phyloP scores from a whole-genome alignment of 2,113 vertebrate genomes.

The Syrmaticus mikado region DNA sequence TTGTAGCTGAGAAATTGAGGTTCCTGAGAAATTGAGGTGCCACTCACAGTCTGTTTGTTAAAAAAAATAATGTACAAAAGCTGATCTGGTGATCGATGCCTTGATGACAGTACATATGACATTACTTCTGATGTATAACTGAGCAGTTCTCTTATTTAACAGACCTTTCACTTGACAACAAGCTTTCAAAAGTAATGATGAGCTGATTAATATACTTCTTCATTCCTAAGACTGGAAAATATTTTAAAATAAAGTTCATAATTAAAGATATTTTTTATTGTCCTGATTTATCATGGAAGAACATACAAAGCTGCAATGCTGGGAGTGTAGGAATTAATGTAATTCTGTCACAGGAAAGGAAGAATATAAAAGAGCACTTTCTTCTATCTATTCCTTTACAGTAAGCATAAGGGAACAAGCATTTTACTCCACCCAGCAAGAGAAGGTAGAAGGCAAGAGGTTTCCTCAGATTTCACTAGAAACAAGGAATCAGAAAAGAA shows the following conservation, averaged over 20 bases:
- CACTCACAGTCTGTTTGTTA: background rate
- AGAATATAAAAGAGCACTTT: background rate
- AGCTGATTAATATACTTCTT: background rate
- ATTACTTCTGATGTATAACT: background rate
- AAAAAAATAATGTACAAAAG: background rate
- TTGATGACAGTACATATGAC: conserved; percentile 1
- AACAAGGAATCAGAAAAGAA: background rate
- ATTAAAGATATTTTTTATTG: conserved; percentile 19
- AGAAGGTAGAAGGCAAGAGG: background rate
- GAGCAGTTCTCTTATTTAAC: background rate
- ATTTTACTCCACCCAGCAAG: background rate
- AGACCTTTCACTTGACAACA: background rate
- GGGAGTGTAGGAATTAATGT: background rate
- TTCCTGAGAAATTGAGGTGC: background rate
- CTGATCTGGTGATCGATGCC: background rate
- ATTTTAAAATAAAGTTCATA: conserved; percentile 21
- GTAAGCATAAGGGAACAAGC: background rate
- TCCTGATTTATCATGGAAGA: conserved; percentile 31
- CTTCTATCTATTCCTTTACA: background rate
- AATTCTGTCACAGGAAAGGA: conserved; percentile 44
- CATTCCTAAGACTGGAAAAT: conserved; percentile 35
- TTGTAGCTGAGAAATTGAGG: background rate
- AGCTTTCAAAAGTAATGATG: background rate
- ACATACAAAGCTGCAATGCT: background rate
- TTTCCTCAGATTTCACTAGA: conserved; percentile 17